phyloP scores from a whole-genome alignment of 2,888 invertebrate genomes.

The Argyresthia goedartella region DNA sequence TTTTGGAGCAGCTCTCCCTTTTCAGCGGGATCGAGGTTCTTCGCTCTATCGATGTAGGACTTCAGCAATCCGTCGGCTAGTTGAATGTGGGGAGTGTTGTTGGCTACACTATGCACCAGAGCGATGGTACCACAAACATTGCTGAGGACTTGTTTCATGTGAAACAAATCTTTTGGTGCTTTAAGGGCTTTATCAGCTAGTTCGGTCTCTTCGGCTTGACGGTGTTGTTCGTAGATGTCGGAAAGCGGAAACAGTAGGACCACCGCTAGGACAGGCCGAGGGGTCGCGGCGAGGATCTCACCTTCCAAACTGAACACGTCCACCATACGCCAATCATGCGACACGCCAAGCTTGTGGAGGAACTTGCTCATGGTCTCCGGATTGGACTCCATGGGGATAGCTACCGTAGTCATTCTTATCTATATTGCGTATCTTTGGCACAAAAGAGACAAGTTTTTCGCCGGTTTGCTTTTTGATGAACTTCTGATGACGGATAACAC shows the following conservation, averaged over 20 bases:
- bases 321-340: slow-evolving; percentile 82
- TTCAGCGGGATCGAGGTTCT: slow-evolving; percentile 76
- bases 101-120: slow-evolving; percentile 92
- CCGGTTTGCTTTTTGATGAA: no score
- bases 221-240: slow-evolving; percentile 79
- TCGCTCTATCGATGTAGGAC: slow-evolving; percentile 79
- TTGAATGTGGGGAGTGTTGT: slow-evolving; percentile 82
- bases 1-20: slow-evolving; percentile 82
- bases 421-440: background rate
- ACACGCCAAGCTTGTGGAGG: slow-evolving; percentile 83
- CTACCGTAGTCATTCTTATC: background rate
- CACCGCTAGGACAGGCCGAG: slow-evolving; percentile 86
- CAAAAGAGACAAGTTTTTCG: no score
- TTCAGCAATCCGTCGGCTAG: slow-evolving; percentile 81
- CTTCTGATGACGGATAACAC: no score
- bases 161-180: slow-evolving; percentile 78
- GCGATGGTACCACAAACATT: slow-evolving; percentile 98
- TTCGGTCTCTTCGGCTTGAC: slow-evolving; percentile 73
- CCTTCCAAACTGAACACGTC: slow-evolving; percentile 94
- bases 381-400: slow-evolving; percentile 36
- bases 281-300: slow-evolving; percentile 86
- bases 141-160: slow-evolving; percentile 88
- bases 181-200: slow-evolving; percentile 67
- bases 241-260: slow-evolving; percentile 90
- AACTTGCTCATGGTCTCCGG: slow-evolving; percentile 77